Percentiles rank a stretch among this genome's conserved stretches.
phyloP scores from a whole-genome alignment of 2,888 invertebrate genomes.

The Octonoba sinensis region DNA sequence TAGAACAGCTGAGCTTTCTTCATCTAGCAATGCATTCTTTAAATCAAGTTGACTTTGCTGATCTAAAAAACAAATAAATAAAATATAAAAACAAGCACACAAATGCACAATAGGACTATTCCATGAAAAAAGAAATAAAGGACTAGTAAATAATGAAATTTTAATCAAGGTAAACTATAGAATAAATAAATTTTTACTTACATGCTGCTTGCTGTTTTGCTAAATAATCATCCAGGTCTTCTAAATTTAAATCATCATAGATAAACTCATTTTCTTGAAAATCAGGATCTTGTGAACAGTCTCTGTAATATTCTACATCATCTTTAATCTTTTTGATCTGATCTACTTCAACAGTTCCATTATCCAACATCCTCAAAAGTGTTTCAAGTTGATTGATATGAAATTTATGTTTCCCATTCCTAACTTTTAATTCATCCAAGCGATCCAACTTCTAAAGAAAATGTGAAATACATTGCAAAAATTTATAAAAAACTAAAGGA shows the following conservation, averaged over 20 bases:
- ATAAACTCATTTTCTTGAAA: constrained; percentile 96
- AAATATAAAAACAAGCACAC: neutral
- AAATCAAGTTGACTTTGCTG: constrained; percentile 39
- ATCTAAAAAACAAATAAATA: constrained; percentile 20
- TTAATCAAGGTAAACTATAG: no score
- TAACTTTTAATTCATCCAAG: constrained; percentile 90
- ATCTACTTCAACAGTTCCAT: constrained; percentile 95
- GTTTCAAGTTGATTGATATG: constrained; percentile 98
- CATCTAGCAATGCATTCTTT: constrained; percentile 66
- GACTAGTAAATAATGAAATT: neutral
- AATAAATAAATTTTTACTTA: neutral
- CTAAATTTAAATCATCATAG: constrained; percentile 95
- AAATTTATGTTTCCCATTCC: constrained; percentile 94
- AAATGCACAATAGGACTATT: neutral
- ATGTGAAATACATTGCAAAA: neutral
- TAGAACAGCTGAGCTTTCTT: constrained; percentile 69
- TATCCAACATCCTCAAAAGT: constrained; percentile 93
- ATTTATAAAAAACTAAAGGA: neutral
- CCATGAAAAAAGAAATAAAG: neutral
- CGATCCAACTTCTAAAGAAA: constrained; percentile 83
- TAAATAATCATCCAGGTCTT: constrained; percentile 72
- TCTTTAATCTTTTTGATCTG: constrained; percentile 96
- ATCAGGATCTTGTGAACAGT: constrained; percentile 93
- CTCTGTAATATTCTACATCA: constrained; percentile 97
- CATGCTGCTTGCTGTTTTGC: constrained; percentile 51